These are phyloP conservation scores for Poecilia latipinna DNA, from an alignment of 2,113 vertebrate species.

Conservation along the genomic window DNA sequence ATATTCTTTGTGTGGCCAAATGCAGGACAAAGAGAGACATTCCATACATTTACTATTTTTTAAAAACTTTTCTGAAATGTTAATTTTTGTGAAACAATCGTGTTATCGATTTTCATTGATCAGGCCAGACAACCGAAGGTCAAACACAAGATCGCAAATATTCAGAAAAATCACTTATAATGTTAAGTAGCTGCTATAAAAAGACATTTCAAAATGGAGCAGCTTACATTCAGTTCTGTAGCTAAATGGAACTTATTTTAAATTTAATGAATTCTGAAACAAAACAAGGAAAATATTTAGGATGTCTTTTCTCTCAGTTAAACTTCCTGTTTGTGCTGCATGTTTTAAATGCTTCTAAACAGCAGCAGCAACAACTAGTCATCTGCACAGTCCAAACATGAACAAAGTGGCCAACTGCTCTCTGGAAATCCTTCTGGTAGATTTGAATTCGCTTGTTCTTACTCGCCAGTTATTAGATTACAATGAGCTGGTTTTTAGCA, in stretches of 20 bases:
- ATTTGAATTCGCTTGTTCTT: neutral
- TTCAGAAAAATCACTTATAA: neutral
- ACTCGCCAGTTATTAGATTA: neutral
- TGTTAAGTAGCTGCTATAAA: too few relatives aligned
- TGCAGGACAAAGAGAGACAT: neutral
- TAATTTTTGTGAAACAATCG: neutral
- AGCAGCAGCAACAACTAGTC: neutral
- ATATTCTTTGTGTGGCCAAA: neutral
- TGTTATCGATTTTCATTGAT: neutral
- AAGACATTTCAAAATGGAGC: neutral
- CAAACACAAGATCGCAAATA: neutral
- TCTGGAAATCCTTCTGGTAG: neutral
- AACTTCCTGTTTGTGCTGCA: slow-evolving; percentile 28
- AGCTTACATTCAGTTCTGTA: neutral
- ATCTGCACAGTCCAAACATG: neutral
- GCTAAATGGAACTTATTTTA: neutral
- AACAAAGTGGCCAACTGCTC: slow-evolving; percentile 5
- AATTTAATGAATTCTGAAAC: slow-evolving; percentile 26
- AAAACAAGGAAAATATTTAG: slow-evolving; percentile 7
- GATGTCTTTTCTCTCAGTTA: slow-evolving; percentile 28
- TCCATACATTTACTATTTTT: neutral
- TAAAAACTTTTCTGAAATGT: neutral
- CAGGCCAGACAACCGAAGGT: neutral
- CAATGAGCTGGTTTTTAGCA: neutral
- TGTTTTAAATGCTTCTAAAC: neutral